Evolutionary conservation across 2,888 invertebrate genomes (phyloP), one percentile per base, ranked within the genome.

Genomic region (Drosophila ustulata): DNA sequence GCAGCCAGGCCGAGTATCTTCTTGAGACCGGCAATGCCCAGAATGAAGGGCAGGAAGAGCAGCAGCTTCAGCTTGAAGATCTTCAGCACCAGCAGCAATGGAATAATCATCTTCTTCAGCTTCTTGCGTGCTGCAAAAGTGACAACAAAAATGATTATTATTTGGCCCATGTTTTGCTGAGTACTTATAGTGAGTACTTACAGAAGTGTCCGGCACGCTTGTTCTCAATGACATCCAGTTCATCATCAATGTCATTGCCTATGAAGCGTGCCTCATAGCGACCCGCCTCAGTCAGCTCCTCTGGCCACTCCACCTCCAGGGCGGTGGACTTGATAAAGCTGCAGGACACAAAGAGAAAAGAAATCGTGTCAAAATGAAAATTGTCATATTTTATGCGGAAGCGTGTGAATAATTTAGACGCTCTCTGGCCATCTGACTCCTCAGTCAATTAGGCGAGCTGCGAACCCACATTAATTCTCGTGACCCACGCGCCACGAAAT

Each of bases 1-100:
- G 96, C 96, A 89, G 96, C 93, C 91, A 97, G 95, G 46, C 96
- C 96, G 0, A 97, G 94, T 91, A 97, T 94, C 89, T 97, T 97
- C 93, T 97, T 97, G 90, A 97, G 96, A 53, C 97, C 97, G 30
- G 95, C 97, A 75, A 97, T 93, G 2, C 97, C 97, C 50, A 97
- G 93, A 77, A 97, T 96, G 78, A 97, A 94, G 1, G 97, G 97
- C 91, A 97, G 92, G 93, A 97, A 96, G 4, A 97, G 93, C 3
- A 97, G 93, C 56, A 97, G 93, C 90, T 97, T 97, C 90, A 97
- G 90, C 92, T 97, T 97, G 94, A 97, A 97, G 82, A 97, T 93
- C 92, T 97, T 97, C 78, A 97, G 92, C 77, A 97, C 95, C 82
- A 97, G 93, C 88, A 97, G 92, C 94, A 97, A 94, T 0, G 97